Evolutionary conservation across 35 echinoderm and acorn worm genomes (phyloP).

Genomic region (Stichopus chloronotus): DNA sequence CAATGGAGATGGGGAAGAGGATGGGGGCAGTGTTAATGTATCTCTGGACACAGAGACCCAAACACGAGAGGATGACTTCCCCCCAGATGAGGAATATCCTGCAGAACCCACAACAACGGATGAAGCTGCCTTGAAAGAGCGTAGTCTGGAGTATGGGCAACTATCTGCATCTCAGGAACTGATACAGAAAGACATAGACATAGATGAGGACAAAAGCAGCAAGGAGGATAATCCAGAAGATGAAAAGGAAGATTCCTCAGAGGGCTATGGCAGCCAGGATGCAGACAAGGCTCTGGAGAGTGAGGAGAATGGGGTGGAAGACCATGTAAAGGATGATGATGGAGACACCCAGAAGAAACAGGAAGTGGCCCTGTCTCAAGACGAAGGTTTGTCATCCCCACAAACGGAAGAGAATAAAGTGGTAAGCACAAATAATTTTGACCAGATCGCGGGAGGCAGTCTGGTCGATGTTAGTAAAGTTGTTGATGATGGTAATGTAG

Average conservation of each 20-base stretch:
- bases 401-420: constrained; percentile 19
- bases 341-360: neutral
- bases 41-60: constrained; percentile 48
- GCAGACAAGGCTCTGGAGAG: constrained; percentile 39
- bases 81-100: constrained; percentile 16
- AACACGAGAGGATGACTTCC: constrained; percentile 47
- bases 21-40: neutral
- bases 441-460: neutral
- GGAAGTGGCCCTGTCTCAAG: constrained; percentile 11
- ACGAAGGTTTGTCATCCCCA: constrained; percentile 26
- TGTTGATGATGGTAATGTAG: constrained; percentile 30
- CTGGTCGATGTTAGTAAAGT: constrained; percentile 8
- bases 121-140: neutral
- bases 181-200: neutral
- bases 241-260: constrained; percentile 49
- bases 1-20: constrained; percentile 1
- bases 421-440: constrained; percentile 49
- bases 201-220: neutral
- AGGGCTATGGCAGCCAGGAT: constrained; percentile 42
- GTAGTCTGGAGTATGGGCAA: neutral
- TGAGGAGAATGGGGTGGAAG: constrained; percentile 10
- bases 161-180: neutral
- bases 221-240: neutral
- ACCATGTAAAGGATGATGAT: neutral
- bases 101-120: neutral